Conservation (phyloP, 2,797 vertebrate genomes). For the Dryobates pubescens region DNA sequence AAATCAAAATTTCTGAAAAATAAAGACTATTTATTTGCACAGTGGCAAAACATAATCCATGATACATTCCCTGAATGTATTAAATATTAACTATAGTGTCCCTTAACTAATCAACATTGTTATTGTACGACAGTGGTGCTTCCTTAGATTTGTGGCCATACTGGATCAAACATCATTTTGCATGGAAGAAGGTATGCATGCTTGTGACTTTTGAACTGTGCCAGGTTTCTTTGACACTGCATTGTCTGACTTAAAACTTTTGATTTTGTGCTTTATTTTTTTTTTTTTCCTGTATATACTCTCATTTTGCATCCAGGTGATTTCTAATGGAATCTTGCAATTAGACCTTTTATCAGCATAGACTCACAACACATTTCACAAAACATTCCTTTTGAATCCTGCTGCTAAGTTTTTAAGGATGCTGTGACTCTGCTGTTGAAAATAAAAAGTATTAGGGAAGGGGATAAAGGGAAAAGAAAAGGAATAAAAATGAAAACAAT, state of each 20-base stretch:
- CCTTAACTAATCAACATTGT: conserved; percentile 63
- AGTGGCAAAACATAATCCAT: conserved; percentile 58
- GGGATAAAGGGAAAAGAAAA: background rate
- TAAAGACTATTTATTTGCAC: conserved; percentile 67
- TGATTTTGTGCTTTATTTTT: conserved; percentile 34
- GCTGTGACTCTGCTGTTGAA: background rate
- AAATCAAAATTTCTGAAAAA: conserved; percentile 70
- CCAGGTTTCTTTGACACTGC: background rate
- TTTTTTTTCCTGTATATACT: conserved; percentile 43
- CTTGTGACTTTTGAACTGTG: background rate
- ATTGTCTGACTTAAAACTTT: background rate
- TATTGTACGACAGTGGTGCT: conserved; percentile 26
- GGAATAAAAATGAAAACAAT: background rate
- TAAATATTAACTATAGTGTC: conserved; percentile 63
- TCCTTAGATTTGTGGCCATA: conserved; percentile 44
- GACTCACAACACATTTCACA: background rate
- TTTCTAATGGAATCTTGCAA: conserved; percentile 2
- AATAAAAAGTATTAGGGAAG: background rate
- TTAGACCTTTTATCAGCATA: background rate
- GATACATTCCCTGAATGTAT: conserved; percentile 39
- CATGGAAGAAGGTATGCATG: background rate
- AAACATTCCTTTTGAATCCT: background rate
- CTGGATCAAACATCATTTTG: conserved; percentile 59
- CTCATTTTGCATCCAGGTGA: conserved; percentile 21
- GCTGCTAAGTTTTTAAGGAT: background rate